Conservation (phyloP, 2,797 vertebrate genomes). For the Furcifer pardalis region DNA sequence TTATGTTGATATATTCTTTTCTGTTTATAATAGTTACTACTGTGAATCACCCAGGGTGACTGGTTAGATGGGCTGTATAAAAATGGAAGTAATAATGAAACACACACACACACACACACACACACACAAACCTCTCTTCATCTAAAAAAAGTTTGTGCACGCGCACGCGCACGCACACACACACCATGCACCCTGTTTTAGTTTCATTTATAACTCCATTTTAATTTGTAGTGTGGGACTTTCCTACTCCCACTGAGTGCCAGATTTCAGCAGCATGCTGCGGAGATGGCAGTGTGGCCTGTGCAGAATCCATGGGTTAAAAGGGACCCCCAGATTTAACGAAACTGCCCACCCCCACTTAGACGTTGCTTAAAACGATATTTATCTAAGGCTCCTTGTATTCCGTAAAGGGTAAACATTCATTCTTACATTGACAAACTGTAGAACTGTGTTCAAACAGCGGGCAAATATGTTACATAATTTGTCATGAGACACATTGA, state of each 20-base stretch:
- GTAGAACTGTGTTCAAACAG: conserved; percentile 53
- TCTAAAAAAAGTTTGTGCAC: no score
- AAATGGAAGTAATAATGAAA: no score
- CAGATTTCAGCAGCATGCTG: not conserved
- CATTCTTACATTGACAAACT: conserved; percentile 31
- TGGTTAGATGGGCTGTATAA: no score
- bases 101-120: no score
- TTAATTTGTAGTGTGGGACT: not conserved
- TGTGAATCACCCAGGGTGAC: no score
- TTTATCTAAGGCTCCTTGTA: not conserved
- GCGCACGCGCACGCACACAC: no score
- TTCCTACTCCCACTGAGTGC: not conserved
- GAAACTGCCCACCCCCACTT: not conserved
- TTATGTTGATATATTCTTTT: no score
- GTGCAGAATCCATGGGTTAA: not conserved
- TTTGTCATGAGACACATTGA: conserved; percentile 69
- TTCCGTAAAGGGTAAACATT: not conserved
- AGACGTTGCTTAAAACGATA: not conserved
- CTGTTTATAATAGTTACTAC: no score
- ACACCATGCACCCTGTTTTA: no score
- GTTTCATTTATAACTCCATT: no score
- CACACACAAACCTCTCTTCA: no score
- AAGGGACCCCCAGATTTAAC: not conserved
- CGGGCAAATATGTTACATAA: conserved; percentile 65
- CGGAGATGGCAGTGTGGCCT: not conserved